These are phyloP conservation scores for Pyrocephalus nanus DNA, from an alignment of 2,797 vertebrate species.

Conservation along the genomic window DNA sequence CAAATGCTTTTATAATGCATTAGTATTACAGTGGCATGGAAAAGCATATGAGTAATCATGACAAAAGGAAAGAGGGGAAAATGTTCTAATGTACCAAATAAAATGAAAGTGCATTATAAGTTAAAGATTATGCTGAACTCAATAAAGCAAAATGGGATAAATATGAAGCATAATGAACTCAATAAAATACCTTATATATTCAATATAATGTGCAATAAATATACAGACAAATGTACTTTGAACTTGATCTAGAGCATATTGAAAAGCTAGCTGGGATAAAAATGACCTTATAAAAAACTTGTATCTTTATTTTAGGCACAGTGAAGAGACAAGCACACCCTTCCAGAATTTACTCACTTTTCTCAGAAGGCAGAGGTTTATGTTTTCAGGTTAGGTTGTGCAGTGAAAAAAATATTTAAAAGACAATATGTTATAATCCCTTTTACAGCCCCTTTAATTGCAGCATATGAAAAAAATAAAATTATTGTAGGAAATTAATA, in stretches of 20 bases:
- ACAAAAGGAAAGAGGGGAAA: not conserved
- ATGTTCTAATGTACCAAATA: not conserved
- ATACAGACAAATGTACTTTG: not conserved
- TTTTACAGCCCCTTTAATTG: not conserved
- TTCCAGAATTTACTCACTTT: not conserved
- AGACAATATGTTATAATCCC: not conserved
- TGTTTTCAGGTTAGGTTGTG: not conserved
- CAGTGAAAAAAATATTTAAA: not conserved
- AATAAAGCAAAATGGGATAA: constrained; percentile 26
- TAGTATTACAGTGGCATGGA: not conserved
- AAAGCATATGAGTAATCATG: constrained; percentile 4
- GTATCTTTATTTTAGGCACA: not conserved
- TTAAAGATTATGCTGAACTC: constrained; percentile 25
- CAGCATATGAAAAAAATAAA: not conserved
- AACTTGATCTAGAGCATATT: not conserved
- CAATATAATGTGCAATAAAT: constrained; percentile 9
- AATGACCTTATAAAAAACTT: constrained; percentile 4
- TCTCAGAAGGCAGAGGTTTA: not conserved
- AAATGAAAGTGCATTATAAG: constrained; percentile 26
- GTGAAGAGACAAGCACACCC: not conserved
- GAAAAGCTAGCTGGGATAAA: constrained; percentile 4
- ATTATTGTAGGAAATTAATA: not conserved
- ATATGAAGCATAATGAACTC: constrained; percentile 24
- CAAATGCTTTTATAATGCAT: constrained; percentile 1
- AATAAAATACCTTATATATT: constrained; percentile 28